Evolutionary conservation across 2,113 vertebrate genomes (phyloP).

Genomic region (Sylvia atricapilla): DNA sequence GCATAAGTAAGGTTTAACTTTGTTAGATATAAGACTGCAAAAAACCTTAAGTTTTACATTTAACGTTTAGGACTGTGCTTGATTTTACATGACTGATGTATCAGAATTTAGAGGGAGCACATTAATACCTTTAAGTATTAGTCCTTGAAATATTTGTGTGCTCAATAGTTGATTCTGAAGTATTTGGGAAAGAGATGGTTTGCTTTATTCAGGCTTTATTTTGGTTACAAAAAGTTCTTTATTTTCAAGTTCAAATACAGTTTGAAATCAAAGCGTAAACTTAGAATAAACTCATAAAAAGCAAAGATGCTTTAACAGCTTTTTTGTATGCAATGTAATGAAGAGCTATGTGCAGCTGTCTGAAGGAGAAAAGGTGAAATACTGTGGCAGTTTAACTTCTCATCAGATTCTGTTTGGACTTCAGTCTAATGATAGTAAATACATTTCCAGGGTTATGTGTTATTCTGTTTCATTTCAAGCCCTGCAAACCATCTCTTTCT

Average conservation of each 20-base stretch:
- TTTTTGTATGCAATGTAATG: neutral
- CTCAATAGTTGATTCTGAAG: neutral
- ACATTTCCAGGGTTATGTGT: neutral
- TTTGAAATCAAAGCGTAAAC: neutral
- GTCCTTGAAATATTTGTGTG: neutral
- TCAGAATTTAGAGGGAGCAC: neutral
- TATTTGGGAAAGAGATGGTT: neutral
- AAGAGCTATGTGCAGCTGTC: neutral
- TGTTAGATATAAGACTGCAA: neutral
- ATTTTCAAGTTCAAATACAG: neutral
- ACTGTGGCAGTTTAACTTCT: neutral
- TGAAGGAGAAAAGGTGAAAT: neutral
- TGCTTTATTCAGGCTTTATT: neutral
- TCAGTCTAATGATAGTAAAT: neutral
- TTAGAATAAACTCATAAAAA: neutral
- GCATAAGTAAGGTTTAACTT: neutral
- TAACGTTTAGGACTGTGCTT: neutral
- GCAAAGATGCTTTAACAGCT: neutral
- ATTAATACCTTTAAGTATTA: neutral
- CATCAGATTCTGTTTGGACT: neutral
- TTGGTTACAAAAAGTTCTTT: neutral
- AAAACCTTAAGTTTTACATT: neutral
- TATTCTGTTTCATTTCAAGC: neutral
- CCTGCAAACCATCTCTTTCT: neutral
- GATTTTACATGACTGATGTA: neutral